A percentile compares a stretch with the other conserved stretches of the same genome.
Conservation (phyloP, 2,888 invertebrate species). For the Chironomus tentans region DNA sequence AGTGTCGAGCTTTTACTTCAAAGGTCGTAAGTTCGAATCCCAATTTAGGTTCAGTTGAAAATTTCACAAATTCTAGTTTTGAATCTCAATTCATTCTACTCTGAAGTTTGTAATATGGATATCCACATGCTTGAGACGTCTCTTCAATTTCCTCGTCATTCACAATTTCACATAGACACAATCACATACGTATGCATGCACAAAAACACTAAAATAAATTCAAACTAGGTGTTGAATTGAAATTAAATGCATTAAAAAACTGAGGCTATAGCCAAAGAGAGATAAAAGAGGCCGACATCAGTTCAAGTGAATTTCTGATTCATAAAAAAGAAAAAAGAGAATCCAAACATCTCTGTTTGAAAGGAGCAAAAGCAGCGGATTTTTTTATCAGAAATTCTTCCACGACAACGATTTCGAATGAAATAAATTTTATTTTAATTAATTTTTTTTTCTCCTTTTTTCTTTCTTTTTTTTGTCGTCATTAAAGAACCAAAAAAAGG, state of each 20-base stretch:
- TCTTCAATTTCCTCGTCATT: no score
- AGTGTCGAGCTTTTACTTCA: no score
- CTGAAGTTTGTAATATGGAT: no score
- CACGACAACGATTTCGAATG: constrained; percentile 22
- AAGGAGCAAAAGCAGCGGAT: background rate
- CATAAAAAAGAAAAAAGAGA: background rate
- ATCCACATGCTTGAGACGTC: no score
- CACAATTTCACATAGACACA: no score
- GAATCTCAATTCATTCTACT: no score
- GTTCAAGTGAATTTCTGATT: background rate
- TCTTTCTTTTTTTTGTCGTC: background rate
- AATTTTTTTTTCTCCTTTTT: constrained; percentile 11
- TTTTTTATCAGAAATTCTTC: constrained; percentile 26
- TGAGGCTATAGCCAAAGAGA: background rate
- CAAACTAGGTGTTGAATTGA: no score
- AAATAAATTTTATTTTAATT: constrained; percentile 27
- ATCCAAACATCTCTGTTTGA: background rate
- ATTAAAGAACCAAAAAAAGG: background rate
- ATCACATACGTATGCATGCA: no score
- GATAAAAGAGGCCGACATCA: background rate
- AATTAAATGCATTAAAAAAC: background rate
- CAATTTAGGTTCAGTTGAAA: no score
- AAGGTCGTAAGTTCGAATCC: no score
- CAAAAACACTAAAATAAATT: no score
- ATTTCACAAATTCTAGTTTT: no score